Base-by-base conservation (phyloP, 2,797 vertebrate genomes). In the Lateolabrax maculatus region DNA sequence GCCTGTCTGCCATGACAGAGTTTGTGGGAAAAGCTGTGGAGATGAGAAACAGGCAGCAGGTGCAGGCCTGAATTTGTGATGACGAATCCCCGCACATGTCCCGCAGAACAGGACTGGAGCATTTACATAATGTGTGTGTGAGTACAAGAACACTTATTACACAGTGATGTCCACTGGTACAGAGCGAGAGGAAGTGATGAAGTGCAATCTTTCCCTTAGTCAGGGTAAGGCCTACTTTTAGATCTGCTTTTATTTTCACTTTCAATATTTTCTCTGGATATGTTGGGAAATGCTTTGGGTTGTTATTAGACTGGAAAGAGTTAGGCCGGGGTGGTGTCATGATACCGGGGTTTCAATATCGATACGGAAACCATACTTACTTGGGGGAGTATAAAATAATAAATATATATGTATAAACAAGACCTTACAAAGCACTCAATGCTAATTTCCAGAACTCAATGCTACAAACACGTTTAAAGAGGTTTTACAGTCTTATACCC, bases 1-100 rank as follows among this genome's bases (percentile, higher is more conserved):
- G 58, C n/a, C 60, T 2, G 37, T 78, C 36, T 21, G 44, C 6
- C 2, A 0, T 53, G 65, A 66, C 10, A 2, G 34, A 23, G 68
- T 72, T 18, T 58, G 55, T 37, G n/a, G 36, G 52, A 31, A 31
- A 51, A 60, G 43, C 60, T 71, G n/a, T 10, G 75, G 46, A 44
- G 52, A 69, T 11, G 31, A 66, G 76, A 21, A 39, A 7, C 39
- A 9, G 69, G 80, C 72, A 90, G 87, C 86, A 91, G 91, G 81
- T 90, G 89, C 75, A 82, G 76, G 49, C 81, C 76, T 21, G 64
- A 27, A 77, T 79, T 37, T 53, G 1, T 23, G 65, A 71, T 62
- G 86, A 84, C 8, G 34, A 72, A 46, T 82, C 64, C 19, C 60
- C 49, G 74, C 61, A 51, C 79, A 80, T 27, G 36, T 63, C 62